Evolutionary conservation across 2,797 vertebrate genomes (phyloP).

Genomic region (Manis crassicaudata): DNA sequence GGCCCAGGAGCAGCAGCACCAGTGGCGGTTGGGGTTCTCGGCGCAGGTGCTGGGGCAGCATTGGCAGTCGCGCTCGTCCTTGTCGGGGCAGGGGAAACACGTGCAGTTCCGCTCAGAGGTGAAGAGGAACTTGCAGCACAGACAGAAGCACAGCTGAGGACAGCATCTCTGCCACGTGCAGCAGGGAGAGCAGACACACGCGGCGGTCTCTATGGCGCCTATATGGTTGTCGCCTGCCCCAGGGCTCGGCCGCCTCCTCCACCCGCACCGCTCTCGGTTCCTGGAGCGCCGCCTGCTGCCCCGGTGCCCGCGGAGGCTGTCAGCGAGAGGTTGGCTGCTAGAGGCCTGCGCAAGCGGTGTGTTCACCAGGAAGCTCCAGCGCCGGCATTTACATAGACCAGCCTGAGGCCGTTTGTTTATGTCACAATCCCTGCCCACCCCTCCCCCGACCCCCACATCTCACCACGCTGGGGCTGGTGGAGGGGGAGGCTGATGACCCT

Average conservation of each 20-base stretch:
- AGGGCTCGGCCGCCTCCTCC: too few species aligned
- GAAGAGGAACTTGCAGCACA: slow-evolving; percentile 80
- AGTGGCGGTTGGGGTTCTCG: slow-evolving; percentile 80
- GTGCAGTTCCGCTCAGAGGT: slow-evolving; percentile 81
- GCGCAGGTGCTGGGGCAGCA: slow-evolving; percentile 80
- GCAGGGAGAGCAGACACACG: slow-evolving; percentile 74
- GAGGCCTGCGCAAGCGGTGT: not conserved
- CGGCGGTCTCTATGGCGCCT: slow-evolving; percentile 52
- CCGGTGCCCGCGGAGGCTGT: not conserved
- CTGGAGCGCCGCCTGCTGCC: too few species aligned
- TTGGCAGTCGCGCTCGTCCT: slow-evolving; percentile 75
- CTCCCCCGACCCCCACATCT: not conserved
- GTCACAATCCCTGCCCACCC: slow-evolving; percentile 74
- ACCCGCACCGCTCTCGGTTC: not conserved
- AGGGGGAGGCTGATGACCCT: not conserved
- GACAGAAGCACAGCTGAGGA: slow-evolving; percentile 61
- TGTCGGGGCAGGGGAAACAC: slow-evolving; percentile 76
- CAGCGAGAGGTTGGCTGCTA: slow-evolving; percentile 13
- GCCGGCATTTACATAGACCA: slow-evolving; percentile 16
- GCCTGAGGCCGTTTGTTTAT: slow-evolving; percentile 61
- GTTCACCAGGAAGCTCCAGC: slow-evolving; percentile 5
- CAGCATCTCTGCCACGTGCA: slow-evolving; percentile 72
- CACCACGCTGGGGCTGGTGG: not conserved
- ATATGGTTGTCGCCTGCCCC: accelerated
- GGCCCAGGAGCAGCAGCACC: slow-evolving; percentile 83